Percentiles rank a stretch among this genome's conserved stretches.
Conservation (phyloP, 2,888 invertebrate species). For the Piscicola geometra region DNA sequence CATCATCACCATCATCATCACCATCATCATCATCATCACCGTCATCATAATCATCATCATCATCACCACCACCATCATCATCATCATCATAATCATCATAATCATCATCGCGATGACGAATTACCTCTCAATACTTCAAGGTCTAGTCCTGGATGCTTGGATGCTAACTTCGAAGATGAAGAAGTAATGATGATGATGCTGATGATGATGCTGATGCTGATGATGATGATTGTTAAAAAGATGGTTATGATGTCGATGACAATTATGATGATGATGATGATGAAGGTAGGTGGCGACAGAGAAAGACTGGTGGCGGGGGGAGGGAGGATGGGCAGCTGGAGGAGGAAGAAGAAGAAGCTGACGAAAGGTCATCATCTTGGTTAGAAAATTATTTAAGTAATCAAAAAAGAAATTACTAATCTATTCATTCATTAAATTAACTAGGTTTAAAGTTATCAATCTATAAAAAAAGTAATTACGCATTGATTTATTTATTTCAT, state of each 20-base stretch:
- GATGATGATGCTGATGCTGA: too few relatives aligned
- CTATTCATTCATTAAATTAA: too few relatives aligned
- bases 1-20: slow-evolving; percentile 18
- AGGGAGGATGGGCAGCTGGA: slow-evolving; percentile 5
- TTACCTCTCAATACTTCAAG: background rate
- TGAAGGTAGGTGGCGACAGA: background rate
- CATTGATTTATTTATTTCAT: too few relatives aligned
- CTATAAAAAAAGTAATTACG: too few relatives aligned
- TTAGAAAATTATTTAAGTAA: too few relatives aligned
- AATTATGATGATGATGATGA: background rate
- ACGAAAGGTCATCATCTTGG: slow-evolving; percentile 31
- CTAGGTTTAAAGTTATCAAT: too few relatives aligned
- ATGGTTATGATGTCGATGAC: too few relatives aligned
- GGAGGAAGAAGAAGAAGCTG: slow-evolving; percentile 7
- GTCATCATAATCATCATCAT: slow-evolving; percentile 1
- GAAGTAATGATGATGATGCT: slow-evolving; percentile 32
- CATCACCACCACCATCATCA: background rate
- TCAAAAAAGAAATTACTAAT: too few relatives aligned
- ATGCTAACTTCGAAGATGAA: slow-evolving; percentile 45
- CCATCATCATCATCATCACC: slow-evolving; percentile 18
- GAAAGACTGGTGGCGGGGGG: background rate
- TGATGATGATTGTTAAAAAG: too few relatives aligned
- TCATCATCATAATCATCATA: background rate
- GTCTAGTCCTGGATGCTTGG: too few relatives aligned
- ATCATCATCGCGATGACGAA: background rate